Percentiles rank a stretch among this genome's conserved stretches.
These are phyloP conservation scores for Cephus runcator DNA, from an alignment of 2,888 invertebrate genomes.

Conservation along the genomic window DNA sequence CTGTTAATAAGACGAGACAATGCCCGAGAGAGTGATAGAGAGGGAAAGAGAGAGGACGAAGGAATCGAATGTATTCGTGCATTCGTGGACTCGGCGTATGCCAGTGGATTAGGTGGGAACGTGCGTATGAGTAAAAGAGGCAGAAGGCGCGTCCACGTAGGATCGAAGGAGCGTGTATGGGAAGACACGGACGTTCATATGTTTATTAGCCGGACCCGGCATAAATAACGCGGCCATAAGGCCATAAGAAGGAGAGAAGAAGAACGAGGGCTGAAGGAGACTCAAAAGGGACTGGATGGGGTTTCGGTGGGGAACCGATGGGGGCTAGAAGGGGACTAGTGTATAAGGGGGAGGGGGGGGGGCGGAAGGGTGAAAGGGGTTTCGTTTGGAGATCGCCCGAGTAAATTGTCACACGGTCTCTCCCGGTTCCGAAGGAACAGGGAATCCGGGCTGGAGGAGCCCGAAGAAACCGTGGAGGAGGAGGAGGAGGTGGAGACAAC, in stretches of 20 bases:
- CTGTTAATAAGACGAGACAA: slow-evolving; percentile 64
- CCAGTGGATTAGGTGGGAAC: slow-evolving; percentile 7
- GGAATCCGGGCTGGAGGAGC: slow-evolving; percentile 43
- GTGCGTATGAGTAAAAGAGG: slow-evolving; percentile 19
- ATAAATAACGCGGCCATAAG: slow-evolving; percentile 65
- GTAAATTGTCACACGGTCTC: slow-evolving; percentile 65
- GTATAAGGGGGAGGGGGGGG: slow-evolving; percentile 4
- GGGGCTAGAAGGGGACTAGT: not conserved
- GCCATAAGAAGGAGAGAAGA: slow-evolving; percentile 51
- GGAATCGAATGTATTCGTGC: slow-evolving; percentile 13
- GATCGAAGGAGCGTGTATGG: slow-evolving; percentile 42
- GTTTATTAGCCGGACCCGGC: slow-evolving; percentile 65
- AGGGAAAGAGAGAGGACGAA: slow-evolving; percentile 9
- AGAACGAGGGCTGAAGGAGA: slow-evolving; percentile 27
- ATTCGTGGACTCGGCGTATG: slow-evolving; percentile 15
- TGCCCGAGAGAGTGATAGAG: slow-evolving; percentile 44
- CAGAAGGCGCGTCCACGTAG: slow-evolving; percentile 17
- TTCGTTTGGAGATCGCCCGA: slow-evolving; percentile 57
- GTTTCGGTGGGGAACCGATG: not conserved
- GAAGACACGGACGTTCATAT: slow-evolving; percentile 64
- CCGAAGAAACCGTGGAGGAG: slow-evolving; percentile 17
- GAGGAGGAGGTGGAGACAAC: slow-evolving; percentile 13
- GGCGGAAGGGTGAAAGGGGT: slow-evolving; percentile 7
- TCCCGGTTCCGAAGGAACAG: slow-evolving; percentile 50
- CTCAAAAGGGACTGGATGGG: not conserved